Base-by-base conservation (phyloP, 2,888 invertebrate genomes). In the Mystacides longicornis region DNA sequence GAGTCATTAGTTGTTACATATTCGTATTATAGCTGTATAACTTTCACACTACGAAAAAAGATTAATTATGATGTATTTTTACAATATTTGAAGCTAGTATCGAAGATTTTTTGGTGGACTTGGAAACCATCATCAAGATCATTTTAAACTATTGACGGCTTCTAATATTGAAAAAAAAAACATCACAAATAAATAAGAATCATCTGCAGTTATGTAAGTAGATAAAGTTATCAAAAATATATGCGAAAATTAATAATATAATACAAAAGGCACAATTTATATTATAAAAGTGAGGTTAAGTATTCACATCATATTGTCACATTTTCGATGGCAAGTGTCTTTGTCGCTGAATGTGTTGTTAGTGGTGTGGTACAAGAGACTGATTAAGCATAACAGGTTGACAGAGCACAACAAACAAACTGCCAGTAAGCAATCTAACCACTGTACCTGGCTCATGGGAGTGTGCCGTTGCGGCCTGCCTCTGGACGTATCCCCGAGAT, bases 361-460 rank as follows among this genome's bases (percentile, higher is more conserved):
- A 48, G 67, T 64, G 63, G 69, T 73, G 49, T 71, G 73, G 67
- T 82, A 82, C 62, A 80, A 67, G 63, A 83, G 75, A 75, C 81
- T 81, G 70, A 83, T 67, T 68, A 82, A 78, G 76, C 82, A 82
- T 67, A 83, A 73, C 65, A 81, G 72, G 74, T 83, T 81, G 68
- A 83, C 73, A 65, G 82, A 81, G 72, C 82, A 81, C 73, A 85
- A 74, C 62, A 83, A 76, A 70, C 81, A 78, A 67, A 83, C 74
- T 74, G 83, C 83, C 74, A 83, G 76, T 70, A 83, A 76, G 74
- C 83, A 77, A 77, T 85, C 84, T 71, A 81, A 80, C 80, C 83
- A 86, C 81, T 84, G 84, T 87, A 87, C 87, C 87, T 87, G 86
- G 79, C 85, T 84, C 75, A 85, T 83, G 81, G 77, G 75, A 72